Evolutionary conservation across 1,140 invertebrate species (phyloP), one percentile per base, ranked within the genome.

Genomic region (Cheumatopsyche charites): DNA sequence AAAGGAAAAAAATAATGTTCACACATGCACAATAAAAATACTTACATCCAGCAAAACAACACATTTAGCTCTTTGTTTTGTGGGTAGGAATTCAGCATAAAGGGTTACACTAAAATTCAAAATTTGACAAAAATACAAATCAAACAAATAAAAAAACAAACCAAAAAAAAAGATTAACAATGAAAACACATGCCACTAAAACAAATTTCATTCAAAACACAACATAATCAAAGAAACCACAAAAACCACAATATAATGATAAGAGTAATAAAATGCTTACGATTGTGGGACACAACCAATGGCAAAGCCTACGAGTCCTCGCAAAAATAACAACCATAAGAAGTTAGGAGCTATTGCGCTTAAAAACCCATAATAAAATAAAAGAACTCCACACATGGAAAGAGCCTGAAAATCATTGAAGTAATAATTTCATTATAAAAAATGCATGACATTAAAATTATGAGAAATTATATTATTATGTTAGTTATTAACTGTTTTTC

Each of bases 281-380:
- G 95, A 96, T 84, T 98, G 96, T 70, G 96, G 95, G 26, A 96
- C 94, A 82, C 96, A 97, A 73, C 96, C 96, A 80, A 98, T 96
- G 21, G 95, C 94, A 87, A 98, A 97, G 12, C 96, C 96, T 52
- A 97, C 96, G 1, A 97, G 85, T 42, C 94, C 94, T 80, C 96
- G 86, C 25, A 98, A 85, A 67, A 97, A 87, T 15, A 98, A 82
- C 26, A 98, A 87, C 94, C 96, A 97, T 29, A 92, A 87, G 80
- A 94, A 98, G 79, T 91, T 96, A 17, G 95, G 95, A 0, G 96
- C 91, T 79, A 97, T 91, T 0, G 95, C 89, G 84, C 94, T 97
- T 15, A 98, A 79, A 47, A 96, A 85, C 26, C 95, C 96, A 84
- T 96, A 97, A 80, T 95, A 95, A 82, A 95, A 96, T 42, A 97